phyloP scores from a whole-genome alignment of 1,140 invertebrate species.

The Camponotus vicinus region DNA sequence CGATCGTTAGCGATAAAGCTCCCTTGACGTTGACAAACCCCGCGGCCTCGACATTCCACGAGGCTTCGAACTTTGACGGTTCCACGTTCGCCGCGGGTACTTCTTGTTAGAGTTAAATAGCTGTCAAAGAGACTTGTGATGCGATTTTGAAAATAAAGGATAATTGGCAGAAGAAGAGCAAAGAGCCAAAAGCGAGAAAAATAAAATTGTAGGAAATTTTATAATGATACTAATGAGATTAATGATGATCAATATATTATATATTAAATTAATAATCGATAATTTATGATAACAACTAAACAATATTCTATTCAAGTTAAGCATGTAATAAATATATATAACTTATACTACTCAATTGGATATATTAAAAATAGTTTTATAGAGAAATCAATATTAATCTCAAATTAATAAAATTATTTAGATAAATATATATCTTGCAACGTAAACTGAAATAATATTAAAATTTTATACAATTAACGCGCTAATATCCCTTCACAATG shows the following conservation, averaged over 20 bases:
- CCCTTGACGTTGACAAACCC: conserved; percentile 45
- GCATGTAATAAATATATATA: too few relatives aligned
- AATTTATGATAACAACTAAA: background rate
- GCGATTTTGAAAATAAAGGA: conserved; percentile 26
- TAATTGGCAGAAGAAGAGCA: conserved; percentile 30
- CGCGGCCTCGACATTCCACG: conserved; percentile 26
- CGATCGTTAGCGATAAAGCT: conserved; percentile 66
- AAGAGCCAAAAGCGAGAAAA: background rate
- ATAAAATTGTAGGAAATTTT: background rate
- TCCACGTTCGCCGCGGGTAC: conserved; percentile 15
- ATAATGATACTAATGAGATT: background rate
- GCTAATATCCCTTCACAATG: background rate
- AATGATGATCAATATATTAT: background rate
- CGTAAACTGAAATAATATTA: background rate
- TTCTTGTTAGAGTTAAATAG: conserved; percentile 51
- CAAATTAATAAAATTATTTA: too few relatives aligned
- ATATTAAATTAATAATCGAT: background rate
- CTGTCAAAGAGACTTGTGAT: conserved; percentile 20
- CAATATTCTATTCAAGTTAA: background rate
- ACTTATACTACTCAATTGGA: too few relatives aligned
- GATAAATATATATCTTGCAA: too few relatives aligned
- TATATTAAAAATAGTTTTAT: background rate
- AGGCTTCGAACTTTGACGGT: background rate
- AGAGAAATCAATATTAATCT: background rate
- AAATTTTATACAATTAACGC: background rate